Evolutionary conservation across 2,113 vertebrate species (phyloP).

Genomic region (Gallinago media): DNA sequence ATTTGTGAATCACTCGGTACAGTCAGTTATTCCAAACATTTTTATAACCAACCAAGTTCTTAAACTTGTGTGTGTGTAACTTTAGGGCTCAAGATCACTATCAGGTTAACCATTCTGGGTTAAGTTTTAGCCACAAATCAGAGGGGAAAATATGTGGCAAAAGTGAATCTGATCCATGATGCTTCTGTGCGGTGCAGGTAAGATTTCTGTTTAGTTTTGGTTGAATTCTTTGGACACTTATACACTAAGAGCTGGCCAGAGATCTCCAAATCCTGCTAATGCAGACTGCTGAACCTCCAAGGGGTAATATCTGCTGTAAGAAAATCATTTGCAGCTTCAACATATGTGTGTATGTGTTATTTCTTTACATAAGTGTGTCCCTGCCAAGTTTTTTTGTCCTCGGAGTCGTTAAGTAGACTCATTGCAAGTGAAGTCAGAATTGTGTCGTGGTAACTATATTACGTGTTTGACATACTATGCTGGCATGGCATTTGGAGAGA

Average conservation of each 20-base stretch:
- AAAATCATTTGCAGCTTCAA: background rate
- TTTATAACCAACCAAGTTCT: background rate
- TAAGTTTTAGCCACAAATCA: background rate
- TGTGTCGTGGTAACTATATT: background rate
- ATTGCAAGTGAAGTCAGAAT: background rate
- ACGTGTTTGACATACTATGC: background rate
- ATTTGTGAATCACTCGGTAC: background rate
- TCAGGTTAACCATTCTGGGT: background rate
- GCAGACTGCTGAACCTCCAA: background rate
- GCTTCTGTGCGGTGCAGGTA: background rate
- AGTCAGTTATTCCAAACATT: background rate
- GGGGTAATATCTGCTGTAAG: background rate
- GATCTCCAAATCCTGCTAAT: background rate
- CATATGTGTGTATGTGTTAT: background rate
- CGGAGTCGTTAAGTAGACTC: background rate
- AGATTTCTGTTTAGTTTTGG: background rate
- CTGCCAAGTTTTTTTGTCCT: background rate
- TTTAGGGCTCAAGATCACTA: background rate
- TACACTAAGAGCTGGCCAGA: background rate
- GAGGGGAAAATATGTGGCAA: background rate
- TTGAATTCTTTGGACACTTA: background rate
- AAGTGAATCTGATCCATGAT: background rate
- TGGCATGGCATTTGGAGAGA: background rate
- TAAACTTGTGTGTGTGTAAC: background rate
- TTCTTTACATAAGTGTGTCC: background rate